A percentile compares a stretch with the other conserved stretches of the same genome.
Conservation (phyloP, 1,140 invertebrate genomes). For the Panulirus ornatus region DNA sequence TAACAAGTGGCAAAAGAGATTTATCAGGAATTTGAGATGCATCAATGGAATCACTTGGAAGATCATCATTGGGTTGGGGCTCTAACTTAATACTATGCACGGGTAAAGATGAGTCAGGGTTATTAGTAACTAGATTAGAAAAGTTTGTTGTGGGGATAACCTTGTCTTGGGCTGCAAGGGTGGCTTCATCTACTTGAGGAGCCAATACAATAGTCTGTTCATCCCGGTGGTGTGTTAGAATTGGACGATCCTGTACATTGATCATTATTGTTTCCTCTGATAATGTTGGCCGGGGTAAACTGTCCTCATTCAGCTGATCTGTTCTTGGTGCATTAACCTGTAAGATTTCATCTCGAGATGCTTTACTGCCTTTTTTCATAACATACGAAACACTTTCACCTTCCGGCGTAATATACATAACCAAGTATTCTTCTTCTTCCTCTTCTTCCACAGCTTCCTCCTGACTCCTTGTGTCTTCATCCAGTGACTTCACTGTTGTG, state of each 20-base stretch:
- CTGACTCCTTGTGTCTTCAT: not conserved
- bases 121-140: not conserved
- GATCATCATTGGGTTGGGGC: constrained; percentile 30
- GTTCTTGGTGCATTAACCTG: constrained; percentile 38
- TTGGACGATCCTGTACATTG: constrained; percentile 45
- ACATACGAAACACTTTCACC: constrained; percentile 62
- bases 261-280: constrained; percentile 66
- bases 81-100: constrained; percentile 56
- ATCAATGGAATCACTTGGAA: not conserved
- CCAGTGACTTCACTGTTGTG: not conserved
- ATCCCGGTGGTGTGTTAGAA: constrained; percentile 10
- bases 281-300: not conserved
- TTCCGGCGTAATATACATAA: constrained; percentile 58
- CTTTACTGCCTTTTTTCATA: constrained; percentile 52
- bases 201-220: not conserved
- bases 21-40: not conserved
- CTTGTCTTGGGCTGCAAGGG: not conserved
- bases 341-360: constrained; percentile 27
- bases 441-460: constrained; percentile 29
- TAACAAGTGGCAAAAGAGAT: constrained; percentile 15
- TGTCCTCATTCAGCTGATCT: not conserved
- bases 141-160: not conserved
- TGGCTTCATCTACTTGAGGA: not conserved
- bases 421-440: constrained; percentile 62
- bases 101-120: not conserved